Base-by-base conservation (phyloP, 2,113 vertebrate genomes). In the Sorex fumeus region DNA sequence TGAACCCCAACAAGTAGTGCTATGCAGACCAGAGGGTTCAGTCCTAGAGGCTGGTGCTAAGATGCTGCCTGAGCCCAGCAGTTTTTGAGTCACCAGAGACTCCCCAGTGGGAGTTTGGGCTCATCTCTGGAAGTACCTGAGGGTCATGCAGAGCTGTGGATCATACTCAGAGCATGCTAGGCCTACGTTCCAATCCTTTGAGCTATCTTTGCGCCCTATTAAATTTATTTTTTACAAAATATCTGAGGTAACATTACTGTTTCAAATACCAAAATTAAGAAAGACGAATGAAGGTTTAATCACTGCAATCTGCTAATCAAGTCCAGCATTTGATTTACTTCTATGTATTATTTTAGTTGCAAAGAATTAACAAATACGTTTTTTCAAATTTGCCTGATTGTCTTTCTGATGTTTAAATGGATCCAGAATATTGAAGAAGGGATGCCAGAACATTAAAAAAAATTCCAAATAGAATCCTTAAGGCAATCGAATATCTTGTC, bases 371-470 rank as follows among this genome's bases (percentile, higher is more conserved):
- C 45, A 70, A 60, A 77, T 89, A 71, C 34, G 57, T 76, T 4
- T 40, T 72, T 81, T 67, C 18, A 19, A 69, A 9, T 25, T 76
- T 87, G 21, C 4, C 8, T 50, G 25, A 10, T 70, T 34, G 57
- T 78, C 9, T 91, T 1, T 80, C 69, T 82, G 0, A 45, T 95
- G 19, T 70, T 89, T 23, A 90, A 84, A 79, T 27, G 47, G 72
- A 90, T 36, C 6, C 72, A 25, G 23, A 83, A 28, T 40, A 72
- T 90, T 90, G 64, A 79, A 87, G 72, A 90, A 40, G 62, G 18
- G 90, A 83, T 72, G 70, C 19, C 23, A 84, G 50, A 87, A 87
- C 83, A 70, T 78, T 74, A 78, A n/a, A 10, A 53, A 84, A 72
- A 83, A 40, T 72, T 94, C n/a, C 47, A 62, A 32, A 78, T 86